Base-by-base conservation (phyloP, 2,888 invertebrate species). In the Girardia tigrina region DNA sequence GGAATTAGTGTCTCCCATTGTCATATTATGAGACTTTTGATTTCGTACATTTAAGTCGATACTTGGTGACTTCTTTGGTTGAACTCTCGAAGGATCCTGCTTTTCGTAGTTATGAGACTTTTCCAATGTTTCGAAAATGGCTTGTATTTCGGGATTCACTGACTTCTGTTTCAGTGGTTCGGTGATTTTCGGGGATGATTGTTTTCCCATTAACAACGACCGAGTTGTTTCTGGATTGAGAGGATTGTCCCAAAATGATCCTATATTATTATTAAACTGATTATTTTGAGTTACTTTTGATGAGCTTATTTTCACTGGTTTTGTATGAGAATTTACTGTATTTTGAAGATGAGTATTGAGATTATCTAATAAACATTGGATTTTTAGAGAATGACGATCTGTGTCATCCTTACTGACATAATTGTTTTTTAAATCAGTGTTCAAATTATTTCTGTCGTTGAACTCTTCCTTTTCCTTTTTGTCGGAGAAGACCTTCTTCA, bases 301-400 rank as follows among this genome's bases (percentile, higher is more conserved):
- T 2, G 56, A 56, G n/a, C 56, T 56, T 23, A n/a, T 56, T n/a
- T 56, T 56, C 23, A 23, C 4, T 12, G 56, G 56, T 56, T 56
- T 56, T 20, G n/a, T 56, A n/a, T 56, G 56, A 16, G 56, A 56
- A n/a, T 56, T 56, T 4, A 56, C 56, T 4, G 56, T 56, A 56
- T 56, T 56, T 23, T 56, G 56, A 8, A 56, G n/a, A n/a, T 56
- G 56, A n/a, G 56, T 56, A n/a, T 56, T 56, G 23, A 56, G 56
- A 23, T 56, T 56, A 56, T 56, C 56, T 2, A 56, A n/a, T 56
- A 56, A 56, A 56, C 56, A 56, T n/a, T 56, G 56, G 23, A 56
- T 56, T 56, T 56, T 23, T 6, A 8, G n/a, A 56, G 56, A 56
- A n/a, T 56, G 56, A 20, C 56, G n/a, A 6, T 56, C 56, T 16